Evolutionary conservation across 2,113 vertebrate species (phyloP), one percentile per base, ranked within the genome.

Genomic region (Lamprologus callipterus): DNA sequence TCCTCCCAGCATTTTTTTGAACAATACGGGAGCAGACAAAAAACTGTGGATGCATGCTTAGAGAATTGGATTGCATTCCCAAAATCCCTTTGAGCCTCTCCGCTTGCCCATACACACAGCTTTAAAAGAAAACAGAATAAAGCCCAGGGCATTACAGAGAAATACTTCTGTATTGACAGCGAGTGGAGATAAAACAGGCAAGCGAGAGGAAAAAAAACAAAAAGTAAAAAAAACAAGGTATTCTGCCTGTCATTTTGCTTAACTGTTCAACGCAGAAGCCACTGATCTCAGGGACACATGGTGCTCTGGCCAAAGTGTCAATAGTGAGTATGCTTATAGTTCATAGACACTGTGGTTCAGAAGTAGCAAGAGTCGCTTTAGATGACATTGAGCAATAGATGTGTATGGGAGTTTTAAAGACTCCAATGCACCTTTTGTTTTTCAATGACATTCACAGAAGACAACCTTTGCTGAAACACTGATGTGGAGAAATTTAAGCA

Each of bases 1-100:
- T 63, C 81, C 85, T 80, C 23, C 7, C 23, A 37, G 55, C 45
- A 11, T 55, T 81, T 73, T 80, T 83, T 75, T 45, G 31, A 60
- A 81, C 82, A 70, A 51, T 9, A 70, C 13, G 42, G 33, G 35
- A 58, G 73, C 80, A 82, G 80, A 84, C 63, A 16, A 81, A 87
- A 49, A 55, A 84, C 33, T 35, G 70, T 55, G 81, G 26, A 85
- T 89, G 80, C 37, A 40, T 83, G 51, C 78, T 75, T 3, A n/a
- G 54, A 85, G 63, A 88, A 84, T 68, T 87, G 88, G 55, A 87
- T 63, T 47, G 87, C 51, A 87, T 90, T 60, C 83, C 78, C 75
- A 54, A 84, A 93, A 86, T 73, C 82, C 87, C 75, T 88, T 84
- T 88, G 83, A 89, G 92, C 85, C 80, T 80, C 23, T 85, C 21